phyloP scores from a whole-genome alignment of 2,113 vertebrate genomes.

The Caracal caracal region DNA sequence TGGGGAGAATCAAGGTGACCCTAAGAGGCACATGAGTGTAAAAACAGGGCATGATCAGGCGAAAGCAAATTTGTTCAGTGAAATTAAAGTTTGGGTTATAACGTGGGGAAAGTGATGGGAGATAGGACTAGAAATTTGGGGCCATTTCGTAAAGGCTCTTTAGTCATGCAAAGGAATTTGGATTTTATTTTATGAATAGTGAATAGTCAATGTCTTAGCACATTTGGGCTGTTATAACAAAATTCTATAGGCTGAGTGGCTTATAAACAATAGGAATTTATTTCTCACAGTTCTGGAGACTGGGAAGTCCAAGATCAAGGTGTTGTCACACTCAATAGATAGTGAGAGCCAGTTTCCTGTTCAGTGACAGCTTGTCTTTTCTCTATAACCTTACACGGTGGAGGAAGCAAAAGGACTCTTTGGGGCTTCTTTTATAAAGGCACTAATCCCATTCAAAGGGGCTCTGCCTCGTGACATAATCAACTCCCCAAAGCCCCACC shows the following conservation, averaged over 20 bases:
- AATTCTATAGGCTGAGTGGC: not conserved
- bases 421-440: not conserved
- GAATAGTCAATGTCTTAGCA: not conserved
- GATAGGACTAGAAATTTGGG: not conserved
- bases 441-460: not conserved
- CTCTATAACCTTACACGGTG: not conserved
- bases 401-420: not conserved
- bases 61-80: not conserved
- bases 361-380: not conserved
- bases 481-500: not conserved
- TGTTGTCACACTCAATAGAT: not conserved
- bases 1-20: not conserved
- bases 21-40: not conserved
- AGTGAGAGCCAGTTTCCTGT: not conserved
- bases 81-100: not conserved
- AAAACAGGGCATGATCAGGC: not conserved
- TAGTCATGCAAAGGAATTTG: not conserved
- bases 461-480: not conserved
- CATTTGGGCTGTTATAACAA: not conserved
- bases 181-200: not conserved
- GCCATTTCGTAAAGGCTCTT: not conserved
- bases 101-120: not conserved
- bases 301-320: not conserved
- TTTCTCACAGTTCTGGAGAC: not conserved
- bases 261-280: not conserved